Evolutionary conservation across 2,888 invertebrate genomes (phyloP).

Genomic region (Epinotia demarniana): DNA sequence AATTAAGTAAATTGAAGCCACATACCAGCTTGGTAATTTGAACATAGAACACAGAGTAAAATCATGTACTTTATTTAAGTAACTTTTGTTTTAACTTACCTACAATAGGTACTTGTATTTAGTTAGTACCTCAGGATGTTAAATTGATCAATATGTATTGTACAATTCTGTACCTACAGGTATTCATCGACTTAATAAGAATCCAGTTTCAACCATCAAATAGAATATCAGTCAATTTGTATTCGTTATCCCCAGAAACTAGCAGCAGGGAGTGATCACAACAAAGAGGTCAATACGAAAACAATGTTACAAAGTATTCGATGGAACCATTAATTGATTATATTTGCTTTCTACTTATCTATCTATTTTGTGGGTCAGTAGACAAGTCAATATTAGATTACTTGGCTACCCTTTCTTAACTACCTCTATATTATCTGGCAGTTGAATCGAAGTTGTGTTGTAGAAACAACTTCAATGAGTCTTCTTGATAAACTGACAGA

Average conservation of each 20-base stretch:
- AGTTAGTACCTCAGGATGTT: too few species aligned
- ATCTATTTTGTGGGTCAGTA: constrained; percentile 73
- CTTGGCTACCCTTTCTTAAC: constrained; percentile 60
- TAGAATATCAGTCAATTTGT: not conserved
- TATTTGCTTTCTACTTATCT: constrained; percentile 79
- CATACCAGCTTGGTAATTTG: not conserved
- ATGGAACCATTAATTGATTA: constrained; percentile 74
- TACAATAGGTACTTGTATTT: too few species aligned
- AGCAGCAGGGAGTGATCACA: constrained; percentile 9
- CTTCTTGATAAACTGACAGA: constrained; percentile 17
- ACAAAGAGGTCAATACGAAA: constrained; percentile 74
- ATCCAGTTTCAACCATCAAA: not conserved
- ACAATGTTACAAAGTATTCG: constrained; percentile 70
- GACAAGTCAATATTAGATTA: constrained; percentile 66
- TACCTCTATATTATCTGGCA: constrained; percentile 55
- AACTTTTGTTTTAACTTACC: too few species aligned
- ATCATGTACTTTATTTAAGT: too few species aligned
- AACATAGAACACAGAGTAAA: too few species aligned
- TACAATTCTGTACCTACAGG: too few species aligned
- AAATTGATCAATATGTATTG: too few species aligned
- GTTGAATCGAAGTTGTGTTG: constrained; percentile 9
- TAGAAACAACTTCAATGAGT: constrained; percentile 10
- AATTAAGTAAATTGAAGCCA: not conserved
- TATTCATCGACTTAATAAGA: not conserved
- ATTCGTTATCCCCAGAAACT: not conserved